Evolutionary conservation across 2,113 vertebrate genomes (phyloP).

Genomic region (Grammomys dolichurus): DNA sequence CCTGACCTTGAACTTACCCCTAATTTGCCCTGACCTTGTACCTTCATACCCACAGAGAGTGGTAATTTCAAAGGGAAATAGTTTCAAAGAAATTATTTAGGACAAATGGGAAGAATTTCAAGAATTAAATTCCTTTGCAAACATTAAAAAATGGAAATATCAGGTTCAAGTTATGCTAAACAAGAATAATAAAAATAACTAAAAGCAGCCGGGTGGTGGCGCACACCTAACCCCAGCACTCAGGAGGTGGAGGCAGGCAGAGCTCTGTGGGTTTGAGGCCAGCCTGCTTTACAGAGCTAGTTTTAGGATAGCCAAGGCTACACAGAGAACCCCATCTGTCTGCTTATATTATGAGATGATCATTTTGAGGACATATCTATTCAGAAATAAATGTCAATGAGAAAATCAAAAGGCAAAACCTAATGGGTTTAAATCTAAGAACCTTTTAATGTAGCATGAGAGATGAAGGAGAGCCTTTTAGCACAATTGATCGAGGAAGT

Average conservation of each 20-base stretch:
- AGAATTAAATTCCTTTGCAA: background rate
- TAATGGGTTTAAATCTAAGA: background rate
- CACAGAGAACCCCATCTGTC: background rate
- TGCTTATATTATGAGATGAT: background rate
- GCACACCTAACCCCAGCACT: background rate
- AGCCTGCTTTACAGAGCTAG: background rate
- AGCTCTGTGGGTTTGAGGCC: background rate
- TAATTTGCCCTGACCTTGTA: background rate
- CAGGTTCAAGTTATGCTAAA: background rate
- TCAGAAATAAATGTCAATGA: background rate
- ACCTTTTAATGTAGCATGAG: background rate
- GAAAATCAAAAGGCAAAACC: constrained; percentile 7
- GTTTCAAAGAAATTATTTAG: constrained; percentile 47
- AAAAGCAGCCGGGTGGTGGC: background rate
- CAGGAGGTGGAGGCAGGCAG: background rate
- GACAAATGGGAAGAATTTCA: background rate
- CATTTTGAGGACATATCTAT: background rate
- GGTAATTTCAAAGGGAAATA: background rate
- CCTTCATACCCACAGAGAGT: background rate
- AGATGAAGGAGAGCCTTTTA: background rate
- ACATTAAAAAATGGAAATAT: background rate
- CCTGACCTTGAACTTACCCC: background rate
- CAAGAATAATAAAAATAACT: constrained; percentile 5
- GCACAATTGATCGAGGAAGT: background rate
- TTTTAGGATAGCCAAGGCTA: background rate